Base-by-base conservation (phyloP, 2,113 vertebrate genomes). In the Hystrix brachyura region DNA sequence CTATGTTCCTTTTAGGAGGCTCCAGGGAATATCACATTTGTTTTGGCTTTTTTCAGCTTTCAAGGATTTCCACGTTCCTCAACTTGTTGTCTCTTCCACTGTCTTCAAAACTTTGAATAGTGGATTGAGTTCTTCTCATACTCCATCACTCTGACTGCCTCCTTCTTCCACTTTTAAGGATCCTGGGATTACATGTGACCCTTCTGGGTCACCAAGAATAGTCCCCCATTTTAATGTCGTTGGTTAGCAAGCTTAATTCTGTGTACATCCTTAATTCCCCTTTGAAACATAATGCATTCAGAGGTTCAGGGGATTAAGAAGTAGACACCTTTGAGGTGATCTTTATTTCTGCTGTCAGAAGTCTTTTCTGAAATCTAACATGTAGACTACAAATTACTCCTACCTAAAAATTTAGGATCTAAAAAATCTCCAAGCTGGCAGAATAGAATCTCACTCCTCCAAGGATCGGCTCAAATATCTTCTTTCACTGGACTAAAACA, bases 301-400 rank as follows among this genome's bases (percentile, higher is more conserved):
- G 5, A 71, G 43, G 3, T 85, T 81, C 53, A 38, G 6, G 43
- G 27, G 53, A 65, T 84, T 69, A 85, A 3, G 7, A 76, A 91
- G 25, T 57, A 25, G n/a, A 71, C 32, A 51, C 80, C 9, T 69
- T 43, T 88, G 78, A 62, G 51, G 11, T 15, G 2, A 9, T 59
- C 48, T 78, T 55, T 83, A 46, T 81, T 57, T 83, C 32, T 72
- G 14, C 4, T 69, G 18, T 67, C 19, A 43, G 11, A 60, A 48
- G 14, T 87, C 12, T 25, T 97, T 92, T 71, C 72, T 83, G 80
- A 92, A 86, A 79, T 92, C 27, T 67, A 79, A 74, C 1, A 43
- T 91, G n/a, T 1, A 78, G 29, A 65, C 13, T 84, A 51, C 84
- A 90, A 87, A 25, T 64, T 94, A 71, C 9, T 25, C 0, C 14